Base-by-base conservation (phyloP, 2,113 vertebrate species). In the Hipposideros armiger region DNA sequence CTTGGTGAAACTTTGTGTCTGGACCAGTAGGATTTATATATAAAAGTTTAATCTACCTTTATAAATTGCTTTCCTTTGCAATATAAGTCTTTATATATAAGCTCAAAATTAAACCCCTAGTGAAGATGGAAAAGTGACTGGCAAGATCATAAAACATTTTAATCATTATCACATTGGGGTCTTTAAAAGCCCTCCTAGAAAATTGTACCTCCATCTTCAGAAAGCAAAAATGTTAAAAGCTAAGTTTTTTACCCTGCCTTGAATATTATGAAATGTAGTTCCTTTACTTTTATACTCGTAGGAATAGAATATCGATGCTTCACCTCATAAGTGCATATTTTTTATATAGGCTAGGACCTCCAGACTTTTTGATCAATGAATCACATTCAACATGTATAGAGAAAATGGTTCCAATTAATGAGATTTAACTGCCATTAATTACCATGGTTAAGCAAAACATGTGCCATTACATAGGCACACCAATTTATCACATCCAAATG, bases 141-240 rank as follows among this genome's bases (percentile, higher is more conserved):
- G 60, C 14, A 85, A 88, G 30, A 60, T 66, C 30, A 73, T 16
- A 72, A 78, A 66, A 83, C 26, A 93, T 78, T 84, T 86, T 74
- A 40, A 80, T 81, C 52, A 87, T 72, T 62, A 64, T 28, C 91
- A 64, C 42, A 52, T 66, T 72, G 62, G 4, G 6, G 40, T 92
- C 19, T 56, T 76, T 85, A 80, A 90, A 96, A 81, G 16, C 0
- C 1, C 4, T 85, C 26, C 22, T 28, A 85, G 30, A 52, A 95
- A 83, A 50, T 72, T 50, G 11, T 67, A 5, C 7, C 40, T 42
- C 50, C 30, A 28, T 80, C 30, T 81, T 91, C 36, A 16, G 76
- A 45, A 94, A 82, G 32, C 47, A 93, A 72, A 6, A 62, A 32
- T 64, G 60, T 36, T 90, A 82, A 94, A 94, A 85, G 45, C 13